phyloP scores from a whole-genome alignment of 2,113 vertebrate species.

The Eclectus roratus region DNA sequence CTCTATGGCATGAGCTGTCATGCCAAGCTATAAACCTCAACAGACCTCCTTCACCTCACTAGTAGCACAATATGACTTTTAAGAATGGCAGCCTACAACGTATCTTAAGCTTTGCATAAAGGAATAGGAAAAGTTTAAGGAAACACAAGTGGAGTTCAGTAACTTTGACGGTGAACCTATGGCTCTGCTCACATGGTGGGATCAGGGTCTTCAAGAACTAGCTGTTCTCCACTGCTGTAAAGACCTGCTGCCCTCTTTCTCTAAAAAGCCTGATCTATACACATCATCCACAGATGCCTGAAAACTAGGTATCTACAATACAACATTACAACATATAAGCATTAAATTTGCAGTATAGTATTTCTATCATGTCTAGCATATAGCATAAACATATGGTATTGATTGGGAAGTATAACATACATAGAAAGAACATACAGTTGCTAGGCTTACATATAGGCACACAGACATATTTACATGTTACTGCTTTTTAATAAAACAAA shows the following conservation, averaged over 20 bases:
- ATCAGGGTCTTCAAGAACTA: background rate
- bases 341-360: background rate
- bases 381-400: background rate
- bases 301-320: background rate
- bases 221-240: background rate
- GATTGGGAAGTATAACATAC: background rate
- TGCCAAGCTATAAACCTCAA: background rate
- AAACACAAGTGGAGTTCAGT: background rate
- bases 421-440: background rate
- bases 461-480: background rate
- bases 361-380: background rate
- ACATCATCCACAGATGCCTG: background rate
- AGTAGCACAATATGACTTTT: background rate
- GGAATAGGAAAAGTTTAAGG: background rate
- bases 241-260: background rate
- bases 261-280: background rate
- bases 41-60: background rate
- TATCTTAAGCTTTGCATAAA: background rate
- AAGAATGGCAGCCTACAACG: background rate
- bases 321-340: background rate
- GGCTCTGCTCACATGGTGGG: background rate
- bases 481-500: conserved; percentile 15
- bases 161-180: background rate
- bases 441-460: background rate
- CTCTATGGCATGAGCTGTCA: background rate